Evolutionary conservation across 2,797 vertebrate species (phyloP), one percentile per base, ranked within the genome.

Genomic region (Hemitrygon akajei): DNA sequence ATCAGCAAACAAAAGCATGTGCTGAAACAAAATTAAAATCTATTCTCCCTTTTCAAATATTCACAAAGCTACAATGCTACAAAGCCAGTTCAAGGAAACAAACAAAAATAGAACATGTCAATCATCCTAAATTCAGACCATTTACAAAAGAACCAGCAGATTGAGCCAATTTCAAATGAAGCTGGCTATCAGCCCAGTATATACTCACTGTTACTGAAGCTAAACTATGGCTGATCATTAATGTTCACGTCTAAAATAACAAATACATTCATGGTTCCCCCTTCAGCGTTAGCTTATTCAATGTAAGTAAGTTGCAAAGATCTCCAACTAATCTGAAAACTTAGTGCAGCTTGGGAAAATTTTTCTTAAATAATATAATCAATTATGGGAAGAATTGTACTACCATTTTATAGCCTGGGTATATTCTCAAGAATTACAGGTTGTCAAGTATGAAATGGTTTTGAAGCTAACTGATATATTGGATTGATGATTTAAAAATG

Each of bases 61-160:
- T 27, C 71, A 75, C 27, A 47, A 92, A 75, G 47, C 14, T 69
- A 47, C 27, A 73, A 92, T 75, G 47, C 27, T 71, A 75, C 40
- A 92, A 25, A 91, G n/a, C 34, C 87, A 73, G 37, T 30, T 18
- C 91, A 75, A 93, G 91, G 40, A 93, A 93, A 93, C 27, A 93
- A 37, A 16, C 14, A 93, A 76, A 69, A 93, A 56, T 0, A 75
- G 25, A 92, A 69, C 27, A 56, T 40, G 75, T 56, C 91, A 93
- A 58, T 71, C 71, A 76, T 76, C 40, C 34, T 10, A 16, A 47
- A 18, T 56, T 76, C 71, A 93, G 71, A 58, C 40, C 56, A 76
- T 93, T 93, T 58, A 56, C 69, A 30, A 30, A 92, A 47, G 37
- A 92, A 93, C 16, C 27, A 58, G 4, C 91, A 93, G 91, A 56